These are phyloP conservation scores for Vesta saturnalis DNA, from an alignment of 2,888 invertebrate species.

Conservation along the genomic window DNA sequence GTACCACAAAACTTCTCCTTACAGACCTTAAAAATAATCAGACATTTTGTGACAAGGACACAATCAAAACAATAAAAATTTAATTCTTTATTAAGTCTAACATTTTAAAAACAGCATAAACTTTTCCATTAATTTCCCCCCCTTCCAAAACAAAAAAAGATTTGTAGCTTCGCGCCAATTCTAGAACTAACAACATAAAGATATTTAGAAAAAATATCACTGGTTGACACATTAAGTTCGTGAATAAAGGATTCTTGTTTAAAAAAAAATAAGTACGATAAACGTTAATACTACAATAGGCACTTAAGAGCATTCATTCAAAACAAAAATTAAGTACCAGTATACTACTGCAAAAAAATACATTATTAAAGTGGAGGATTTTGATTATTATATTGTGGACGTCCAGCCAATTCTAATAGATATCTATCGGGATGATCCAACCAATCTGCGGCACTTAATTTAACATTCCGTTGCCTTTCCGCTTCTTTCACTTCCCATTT, in stretches of 20 bases:
- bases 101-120: too few relatives aligned
- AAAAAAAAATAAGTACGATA: neutral
- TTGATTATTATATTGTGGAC: slow-evolving; percentile 79
- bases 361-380: slow-evolving; percentile 58
- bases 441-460: slow-evolving; percentile 91
- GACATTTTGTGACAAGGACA: too few relatives aligned
- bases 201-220: slow-evolving; percentile 1
- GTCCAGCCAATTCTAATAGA: slow-evolving; percentile 86
- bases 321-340: slow-evolving; percentile 11
- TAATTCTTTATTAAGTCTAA: too few relatives aligned
- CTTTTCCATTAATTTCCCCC: too few relatives aligned
- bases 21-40: too few relatives aligned
- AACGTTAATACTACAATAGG: neutral
- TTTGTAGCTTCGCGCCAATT: too few relatives aligned
- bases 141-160: too few relatives aligned
- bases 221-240: neutral
- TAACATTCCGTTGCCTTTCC: slow-evolving; percentile 85
- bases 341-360: neutral
- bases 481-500: slow-evolving; percentile 90
- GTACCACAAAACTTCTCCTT: too few relatives aligned
- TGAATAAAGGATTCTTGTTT: neutral
- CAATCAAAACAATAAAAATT: too few relatives aligned
- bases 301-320: slow-evolving; percentile 3
- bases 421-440: slow-evolving; percentile 95
- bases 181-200: too few relatives aligned